phyloP scores from a whole-genome alignment of 2,113 vertebrate species.

The Oncorhynchus gorbuscha region DNA sequence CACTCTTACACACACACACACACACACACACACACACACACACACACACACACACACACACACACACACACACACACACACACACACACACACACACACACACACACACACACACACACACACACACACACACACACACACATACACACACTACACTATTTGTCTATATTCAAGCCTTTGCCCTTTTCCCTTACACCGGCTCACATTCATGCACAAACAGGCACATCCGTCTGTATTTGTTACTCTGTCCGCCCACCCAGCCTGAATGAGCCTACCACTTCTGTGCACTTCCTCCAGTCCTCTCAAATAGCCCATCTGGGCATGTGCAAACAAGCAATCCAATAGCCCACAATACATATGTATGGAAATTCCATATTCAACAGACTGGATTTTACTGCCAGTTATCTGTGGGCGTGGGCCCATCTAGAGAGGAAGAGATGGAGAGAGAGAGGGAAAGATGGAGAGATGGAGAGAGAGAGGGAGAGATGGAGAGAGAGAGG shows the following conservation, averaged over 20 bases:
- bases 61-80: too few species aligned
- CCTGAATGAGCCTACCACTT: not conserved
- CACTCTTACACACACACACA: too few species aligned
- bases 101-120: too few species aligned
- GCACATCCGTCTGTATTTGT: not conserved
- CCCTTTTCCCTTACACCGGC: not conserved
- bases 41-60: too few species aligned
- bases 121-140: not conserved
- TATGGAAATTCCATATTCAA: conserved; percentile 32
- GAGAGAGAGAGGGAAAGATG: conserved; percentile 27
- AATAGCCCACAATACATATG: not conserved
- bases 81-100: too few species aligned
- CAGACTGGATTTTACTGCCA: not conserved
- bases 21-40: too few species aligned
- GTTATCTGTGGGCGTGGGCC: conserved; percentile 34
- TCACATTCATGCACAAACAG: not conserved
- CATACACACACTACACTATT: not conserved
- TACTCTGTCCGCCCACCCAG: not conserved
- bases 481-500: too few species aligned
- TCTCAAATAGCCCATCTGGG: not conserved
- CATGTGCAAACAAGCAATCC: conserved; percentile 6
- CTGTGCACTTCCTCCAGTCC: conserved; percentile 1
- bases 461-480: not conserved
- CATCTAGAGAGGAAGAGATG: conserved; percentile 22
- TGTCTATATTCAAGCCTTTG: not conserved